Evolutionary conservation across 2,797 vertebrate genomes (phyloP), one percentile per base, ranked within the genome.

Genomic region (Enoplosus armatus): DNA sequence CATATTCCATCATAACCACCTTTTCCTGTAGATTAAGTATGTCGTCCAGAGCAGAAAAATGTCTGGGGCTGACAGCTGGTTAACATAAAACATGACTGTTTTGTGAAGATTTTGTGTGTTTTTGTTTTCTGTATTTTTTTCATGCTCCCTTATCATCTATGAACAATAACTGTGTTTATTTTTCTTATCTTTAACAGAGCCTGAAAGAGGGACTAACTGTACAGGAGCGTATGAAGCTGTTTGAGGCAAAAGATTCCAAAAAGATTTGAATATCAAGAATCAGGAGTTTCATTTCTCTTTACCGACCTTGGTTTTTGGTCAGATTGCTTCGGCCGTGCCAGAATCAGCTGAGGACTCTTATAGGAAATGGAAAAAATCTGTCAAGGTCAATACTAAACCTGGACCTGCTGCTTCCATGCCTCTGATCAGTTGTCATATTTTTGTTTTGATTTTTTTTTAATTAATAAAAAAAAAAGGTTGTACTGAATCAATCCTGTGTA

Each of bases 151-250:
- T 26, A 48, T 58, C 12, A 18, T 24, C 9, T 55, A 16, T 33
- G 12, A 63, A 41, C 26, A 24, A 39, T 39, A 24, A n/a, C 35
- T 54, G 0, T 3, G 8, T 47, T 27, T 45, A 4, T 20, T 66
- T 65, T 20, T 64, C 59, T 78, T 61, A 43, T 84, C 39, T 70
- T 82, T 22, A 8, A 51, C 95, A 99, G 98, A 99, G 98, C 95
- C 96, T 99, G 90, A 99, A 99, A 91, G 98, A 99, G 95, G 98
- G 98, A 93, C 94, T 99, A 87, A 98, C 97, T 0, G 97, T 99
- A 92, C 98, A 99, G 92, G 98, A 99, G 84, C 95, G 97, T 89
- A 96, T 98, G 96, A 99, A 99, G 95, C 97, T 99, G 87, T 99
- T 99, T 88, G 97, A 99, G 96, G 96, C 97, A 92, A 98, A 97